These are phyloP conservation scores for Hypomecis punctinalis DNA, from an alignment of 2,888 invertebrate species.

Conservation along the genomic window DNA sequence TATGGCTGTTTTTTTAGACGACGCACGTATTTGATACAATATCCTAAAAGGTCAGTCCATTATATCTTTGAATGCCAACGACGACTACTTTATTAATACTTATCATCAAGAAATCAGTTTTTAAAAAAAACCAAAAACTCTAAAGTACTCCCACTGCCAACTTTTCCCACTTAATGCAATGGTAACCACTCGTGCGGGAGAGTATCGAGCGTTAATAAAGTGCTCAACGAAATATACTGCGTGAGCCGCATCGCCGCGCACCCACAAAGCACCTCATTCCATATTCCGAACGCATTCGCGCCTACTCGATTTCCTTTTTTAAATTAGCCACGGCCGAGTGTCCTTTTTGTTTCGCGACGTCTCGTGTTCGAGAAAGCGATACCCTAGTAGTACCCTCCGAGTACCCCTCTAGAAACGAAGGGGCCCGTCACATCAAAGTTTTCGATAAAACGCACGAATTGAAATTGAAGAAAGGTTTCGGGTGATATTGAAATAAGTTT, in stretches of 20 bases:
- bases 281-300: conserved; percentile 69
- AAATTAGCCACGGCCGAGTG: conserved; percentile 82
- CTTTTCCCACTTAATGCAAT: conserved; percentile 47
- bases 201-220: conserved; percentile 70
- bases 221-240: conserved; percentile 66
- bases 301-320: conserved; percentile 81
- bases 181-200: conserved; percentile 54
- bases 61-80: too few species aligned
- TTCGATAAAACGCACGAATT: conserved; percentile 58
- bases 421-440: conserved; percentile 64
- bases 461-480: conserved; percentile 49
- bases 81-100: too few species aligned
- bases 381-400: conserved; percentile 44
- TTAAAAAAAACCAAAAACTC: conserved; percentile 3
- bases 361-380: conserved; percentile 60
- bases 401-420: conserved; percentile 39
- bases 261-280: conserved; percentile 76
- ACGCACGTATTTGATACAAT: too few species aligned
- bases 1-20: too few species aligned
- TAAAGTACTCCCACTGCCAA: conserved; percentile 23
- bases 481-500: conserved; percentile 42
- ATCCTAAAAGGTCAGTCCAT: too few species aligned
- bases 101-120: conserved; percentile 16
- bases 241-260: conserved; percentile 78
- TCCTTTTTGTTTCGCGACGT: conserved; percentile 77